These are phyloP conservation scores for Sparus aurata DNA, from an alignment of 2,797 vertebrate species.

Conservation along the genomic window DNA sequence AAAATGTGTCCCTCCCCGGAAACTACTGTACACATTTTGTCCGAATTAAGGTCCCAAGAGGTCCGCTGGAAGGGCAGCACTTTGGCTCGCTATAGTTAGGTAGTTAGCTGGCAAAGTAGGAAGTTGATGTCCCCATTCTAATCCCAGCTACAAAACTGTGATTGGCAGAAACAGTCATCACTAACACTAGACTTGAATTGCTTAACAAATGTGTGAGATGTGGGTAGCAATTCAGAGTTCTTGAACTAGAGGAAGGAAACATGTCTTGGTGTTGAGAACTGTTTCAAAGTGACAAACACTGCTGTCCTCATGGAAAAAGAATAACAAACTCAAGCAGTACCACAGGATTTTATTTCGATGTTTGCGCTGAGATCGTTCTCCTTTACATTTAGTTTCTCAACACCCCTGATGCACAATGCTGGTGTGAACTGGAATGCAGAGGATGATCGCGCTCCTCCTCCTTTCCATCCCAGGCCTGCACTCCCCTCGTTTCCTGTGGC, in stretches of 20 bases:
- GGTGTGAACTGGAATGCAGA: conserved; percentile 18
- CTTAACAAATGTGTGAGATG: not conserved
- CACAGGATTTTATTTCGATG: not conserved
- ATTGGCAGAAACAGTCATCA: not conserved
- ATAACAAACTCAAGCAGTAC: not conserved
- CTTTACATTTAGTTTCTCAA: conserved; percentile 2
- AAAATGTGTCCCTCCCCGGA: too few relatives aligned
- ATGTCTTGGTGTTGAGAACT: not conserved
- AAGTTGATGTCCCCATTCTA: not conserved
- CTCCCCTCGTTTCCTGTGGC: conserved; percentile 80
- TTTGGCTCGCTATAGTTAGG: too few relatives aligned
- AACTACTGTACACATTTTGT: too few relatives aligned
- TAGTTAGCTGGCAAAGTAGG: too few relatives aligned
- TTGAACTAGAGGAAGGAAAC: not conserved
- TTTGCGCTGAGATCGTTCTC: not conserved
- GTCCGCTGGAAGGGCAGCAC: too few relatives aligned
- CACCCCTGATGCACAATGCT: not conserved
- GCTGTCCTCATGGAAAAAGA: not conserved
- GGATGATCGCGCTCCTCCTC: conserved; percentile 36
- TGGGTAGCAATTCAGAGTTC: not conserved
- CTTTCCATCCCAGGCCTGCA: conserved; percentile 1
- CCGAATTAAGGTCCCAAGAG: too few relatives aligned
- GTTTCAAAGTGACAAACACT: not conserved
- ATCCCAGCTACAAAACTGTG: not conserved
- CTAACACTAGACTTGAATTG: not conserved